Evolutionary conservation across 2,113 vertebrate species (phyloP), one percentile per base, ranked within the genome.

Genomic region (Galemys pyrenaicus): DNA sequence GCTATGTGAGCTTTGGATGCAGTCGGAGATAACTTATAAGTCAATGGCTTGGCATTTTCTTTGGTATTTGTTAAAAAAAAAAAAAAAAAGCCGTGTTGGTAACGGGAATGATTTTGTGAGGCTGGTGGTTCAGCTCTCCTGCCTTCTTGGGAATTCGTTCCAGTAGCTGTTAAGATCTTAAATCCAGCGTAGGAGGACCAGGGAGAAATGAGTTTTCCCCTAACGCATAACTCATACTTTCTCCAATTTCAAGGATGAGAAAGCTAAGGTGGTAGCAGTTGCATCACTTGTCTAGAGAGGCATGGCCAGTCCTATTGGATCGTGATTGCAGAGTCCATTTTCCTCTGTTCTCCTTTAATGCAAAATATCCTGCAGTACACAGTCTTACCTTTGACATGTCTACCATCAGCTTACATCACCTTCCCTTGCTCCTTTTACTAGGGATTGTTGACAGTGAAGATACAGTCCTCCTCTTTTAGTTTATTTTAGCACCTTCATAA

Each of bases 11-110:
- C 37, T 71, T 87, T 60, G 56, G 64, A 28, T 56, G 35, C 37
- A 74, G 9, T 81, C 15, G 75, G 68, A 92, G 15, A 22, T 37
- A 39, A 44, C 44, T 49, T 82, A 0, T 54, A 58, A 67, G 6
- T 81, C 64, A 32, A 32, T 62, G 46, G 7, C 54, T 92, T 44
- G 2, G 19, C 10, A 41, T 78, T 92, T 78, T 89, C 81, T 71
- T 85, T 60, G 28, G 46, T 70, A 15, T 49, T 51, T 97, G 16
- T 73, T 19, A 54, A 92, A 89, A 83, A 6, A 39, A 9, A 64
- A 9, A 64, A 74, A 13, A 37, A 39, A 88, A 82, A 56, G 54
- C 54, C 20, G 7, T 5, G 17, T 13, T 81, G 28, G 6, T 84
- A 56, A 87, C 44, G 3, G 17, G 19, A 70, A 85, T 67, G 56